Percentiles rank a stretch among this genome's conserved stretches.
Evolutionary conservation across 2,888 invertebrate genomes (phyloP).

Genomic region (Pristionchus maxplancki): DNA sequence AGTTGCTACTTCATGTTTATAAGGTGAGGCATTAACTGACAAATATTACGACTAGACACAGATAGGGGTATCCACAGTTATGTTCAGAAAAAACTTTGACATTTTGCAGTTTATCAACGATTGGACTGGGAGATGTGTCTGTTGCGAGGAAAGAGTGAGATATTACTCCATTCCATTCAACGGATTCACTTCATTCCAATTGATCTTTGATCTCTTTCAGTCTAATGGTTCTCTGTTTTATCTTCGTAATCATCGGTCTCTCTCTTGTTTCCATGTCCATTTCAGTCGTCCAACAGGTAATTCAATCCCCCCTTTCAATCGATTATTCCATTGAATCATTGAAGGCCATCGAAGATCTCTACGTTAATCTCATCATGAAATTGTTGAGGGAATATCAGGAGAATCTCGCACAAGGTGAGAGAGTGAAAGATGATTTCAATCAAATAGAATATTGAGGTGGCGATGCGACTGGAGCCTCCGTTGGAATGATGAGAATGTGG

Average conservation of each 20-base stretch:
- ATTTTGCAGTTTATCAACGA: conserved; percentile 76
- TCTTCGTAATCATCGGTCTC: conserved; percentile 79
- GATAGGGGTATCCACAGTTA: too few relatives aligned
- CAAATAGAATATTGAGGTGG: conserved; percentile 55
- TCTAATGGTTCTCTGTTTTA: conserved; percentile 76
- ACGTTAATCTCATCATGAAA: conserved; percentile 75
- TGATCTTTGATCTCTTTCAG: conserved; percentile 58
- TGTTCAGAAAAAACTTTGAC: too few relatives aligned
- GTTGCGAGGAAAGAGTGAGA: conserved; percentile 73
- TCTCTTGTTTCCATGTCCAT: conserved; percentile 80
- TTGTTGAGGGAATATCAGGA: conserved; percentile 76
- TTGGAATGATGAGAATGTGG: conserved; percentile 77
- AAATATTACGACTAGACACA: not conserved
- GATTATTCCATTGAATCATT: not conserved
- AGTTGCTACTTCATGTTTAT: conserved; percentile 80
- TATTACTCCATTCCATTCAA: too few relatives aligned
- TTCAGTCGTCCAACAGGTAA: conserved; percentile 77
- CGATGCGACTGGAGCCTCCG: conserved; percentile 71
- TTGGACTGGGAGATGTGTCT: conserved; percentile 76
- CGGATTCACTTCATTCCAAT: not conserved
- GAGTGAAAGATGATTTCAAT: not conserved
- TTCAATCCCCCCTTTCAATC: not conserved
- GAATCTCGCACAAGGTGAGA: conserved; percentile 70
- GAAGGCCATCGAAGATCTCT: conserved; percentile 75
- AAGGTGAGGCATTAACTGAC: conserved; percentile 49